Conservation (phyloP, 2,888 invertebrate species). For the Trichopria drosophilae region DNA sequence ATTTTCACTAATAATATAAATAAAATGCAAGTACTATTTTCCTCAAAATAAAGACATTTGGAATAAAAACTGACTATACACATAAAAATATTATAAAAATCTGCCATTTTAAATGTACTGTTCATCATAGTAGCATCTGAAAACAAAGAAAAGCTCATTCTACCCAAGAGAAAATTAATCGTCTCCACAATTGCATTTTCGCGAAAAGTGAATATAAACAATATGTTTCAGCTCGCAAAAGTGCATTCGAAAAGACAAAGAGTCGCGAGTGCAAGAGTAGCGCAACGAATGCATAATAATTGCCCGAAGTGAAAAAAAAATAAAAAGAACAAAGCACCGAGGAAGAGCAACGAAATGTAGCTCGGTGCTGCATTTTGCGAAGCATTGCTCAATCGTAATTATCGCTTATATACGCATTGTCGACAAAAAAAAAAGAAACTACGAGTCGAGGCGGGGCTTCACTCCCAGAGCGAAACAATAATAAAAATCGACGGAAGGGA, state of each 20-base stretch:
- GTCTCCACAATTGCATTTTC: too few relatives aligned
- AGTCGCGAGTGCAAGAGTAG: constrained; percentile 4
- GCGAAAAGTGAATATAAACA: too few relatives aligned
- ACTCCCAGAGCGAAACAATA: constrained; percentile 1
- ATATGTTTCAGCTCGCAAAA: constrained; percentile 19
- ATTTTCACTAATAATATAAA: too few relatives aligned
- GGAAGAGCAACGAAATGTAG: constrained; percentile 8
- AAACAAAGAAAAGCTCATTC: too few relatives aligned
- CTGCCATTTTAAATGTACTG: too few relatives aligned
- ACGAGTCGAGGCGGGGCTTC: constrained; percentile 8
- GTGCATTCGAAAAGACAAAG: constrained; percentile 20
- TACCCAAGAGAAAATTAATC: too few relatives aligned
- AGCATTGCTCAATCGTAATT: constrained; percentile 28
- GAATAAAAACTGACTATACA: too few relatives aligned
- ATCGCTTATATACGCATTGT: constrained; percentile 23
- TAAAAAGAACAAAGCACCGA: constrained; percentile 5
- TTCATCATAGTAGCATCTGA: too few relatives aligned
- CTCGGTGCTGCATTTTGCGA: background rate
- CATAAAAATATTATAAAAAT: too few relatives aligned
- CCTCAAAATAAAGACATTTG: too few relatives aligned
- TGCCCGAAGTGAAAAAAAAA: constrained; percentile 3
- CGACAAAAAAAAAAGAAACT: constrained; percentile 10
- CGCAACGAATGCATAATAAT: constrained; percentile 13
- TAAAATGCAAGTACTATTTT: too few relatives aligned
- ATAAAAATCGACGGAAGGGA: constrained; percentile 9